Conservation (phyloP, 2,888 invertebrate species). For the Sympetrum striolatum region DNA sequence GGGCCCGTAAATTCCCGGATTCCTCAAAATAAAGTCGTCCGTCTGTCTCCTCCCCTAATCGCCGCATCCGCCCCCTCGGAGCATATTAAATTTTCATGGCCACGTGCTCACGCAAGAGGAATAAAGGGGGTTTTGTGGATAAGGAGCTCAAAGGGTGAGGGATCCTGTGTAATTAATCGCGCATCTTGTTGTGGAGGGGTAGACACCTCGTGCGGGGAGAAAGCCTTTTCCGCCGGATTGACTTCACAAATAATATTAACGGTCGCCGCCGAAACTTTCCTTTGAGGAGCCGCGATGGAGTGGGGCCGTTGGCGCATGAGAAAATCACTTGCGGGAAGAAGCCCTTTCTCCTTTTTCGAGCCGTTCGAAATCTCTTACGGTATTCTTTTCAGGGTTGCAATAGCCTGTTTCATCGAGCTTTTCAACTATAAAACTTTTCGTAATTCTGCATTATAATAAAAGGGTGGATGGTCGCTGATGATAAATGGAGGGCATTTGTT, state of each 20-base stretch:
- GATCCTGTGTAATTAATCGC: slow-evolving; percentile 20
- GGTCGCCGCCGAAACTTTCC: not conserved
- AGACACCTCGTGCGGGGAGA: not conserved
- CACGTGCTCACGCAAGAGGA: not conserved
- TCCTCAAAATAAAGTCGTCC: too few relatives aligned
- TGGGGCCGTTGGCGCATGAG: not conserved
- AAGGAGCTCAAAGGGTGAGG: not conserved
- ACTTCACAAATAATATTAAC: slow-evolving; percentile 36
- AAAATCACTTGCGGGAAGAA: not conserved
- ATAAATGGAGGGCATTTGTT: too few relatives aligned
- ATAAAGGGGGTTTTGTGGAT: not conserved
- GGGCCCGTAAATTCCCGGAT: too few relatives aligned
- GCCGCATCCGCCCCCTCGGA: not conserved
- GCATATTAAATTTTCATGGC: slow-evolving; percentile 34
- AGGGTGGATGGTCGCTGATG: too few relatives aligned
- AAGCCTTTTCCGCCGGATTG: slow-evolving; percentile 29
- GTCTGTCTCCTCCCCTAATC: too few relatives aligned
- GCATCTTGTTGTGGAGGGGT: slow-evolving; percentile 4
- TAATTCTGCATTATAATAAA: too few relatives aligned
- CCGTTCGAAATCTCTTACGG: too few relatives aligned
- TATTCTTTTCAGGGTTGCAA: too few relatives aligned
- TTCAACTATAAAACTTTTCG: too few relatives aligned
- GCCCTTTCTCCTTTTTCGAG: too few relatives aligned
- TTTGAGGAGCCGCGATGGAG: not conserved
- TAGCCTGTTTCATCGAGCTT: too few relatives aligned